Evolutionary conservation across 1,140 invertebrate species (phyloP).

Genomic region (Dolichoris vasculosae): DNA sequence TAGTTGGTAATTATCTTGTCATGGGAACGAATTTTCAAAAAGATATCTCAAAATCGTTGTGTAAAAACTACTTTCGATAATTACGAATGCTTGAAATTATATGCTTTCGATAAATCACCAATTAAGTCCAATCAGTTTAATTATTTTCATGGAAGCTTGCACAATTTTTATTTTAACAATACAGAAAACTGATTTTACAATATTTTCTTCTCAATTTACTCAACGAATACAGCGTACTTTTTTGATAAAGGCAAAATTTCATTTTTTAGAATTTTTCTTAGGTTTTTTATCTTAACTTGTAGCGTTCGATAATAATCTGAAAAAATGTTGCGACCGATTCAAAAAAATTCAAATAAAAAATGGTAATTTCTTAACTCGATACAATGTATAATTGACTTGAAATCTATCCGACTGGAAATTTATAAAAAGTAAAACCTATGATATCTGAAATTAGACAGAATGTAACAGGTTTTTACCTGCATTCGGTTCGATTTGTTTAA

Average conservation of each 20-base stretch:
- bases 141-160: background rate
- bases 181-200: background rate
- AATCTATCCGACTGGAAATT: background rate
- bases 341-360: no score
- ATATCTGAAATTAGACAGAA: no score
- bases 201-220: background rate
- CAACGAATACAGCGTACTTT: background rate
- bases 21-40: conserved; percentile 18
- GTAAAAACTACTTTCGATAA: conserved; percentile 39
- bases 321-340: background rate
- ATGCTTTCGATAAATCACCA: conserved; percentile 13
- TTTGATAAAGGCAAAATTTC: background rate
- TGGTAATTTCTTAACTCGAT: background rate
- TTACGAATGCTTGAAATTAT: conserved; percentile 27
- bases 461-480: no score
- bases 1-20: conserved; percentile 34
- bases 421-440: background rate
- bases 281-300: background rate
- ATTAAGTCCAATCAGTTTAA: conserved; percentile 22
- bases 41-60: background rate
- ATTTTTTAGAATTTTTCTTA: background rate
- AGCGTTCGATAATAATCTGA: background rate
- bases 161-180: background rate
- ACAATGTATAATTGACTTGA: background rate
- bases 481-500: no score